Evolutionary conservation across 2,797 vertebrate genomes (phyloP), one percentile per base, ranked within the genome.

Genomic region (Triplophysa bombifrons): DNA sequence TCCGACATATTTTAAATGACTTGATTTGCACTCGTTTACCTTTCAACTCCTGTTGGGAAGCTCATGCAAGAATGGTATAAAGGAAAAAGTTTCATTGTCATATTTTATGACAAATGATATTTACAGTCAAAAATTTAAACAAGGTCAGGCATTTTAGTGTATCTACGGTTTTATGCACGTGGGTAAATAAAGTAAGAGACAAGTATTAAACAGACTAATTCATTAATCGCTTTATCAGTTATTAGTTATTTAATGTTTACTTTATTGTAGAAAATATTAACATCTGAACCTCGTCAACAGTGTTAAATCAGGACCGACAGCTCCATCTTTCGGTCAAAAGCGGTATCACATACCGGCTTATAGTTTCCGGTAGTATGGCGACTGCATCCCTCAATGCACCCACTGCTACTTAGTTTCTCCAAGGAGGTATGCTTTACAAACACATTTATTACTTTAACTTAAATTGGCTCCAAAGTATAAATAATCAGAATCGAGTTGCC

Each of bases 301-400:
- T 53, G n/a, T 20, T 12, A 48, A 58, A 17, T 19, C 8, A 17
- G 27, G 64, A 11, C 51, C 11, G 14, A 51, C 80, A 58, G 86
- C 89, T 80, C 88, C 91, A 71, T 79, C 86, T 69, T 19, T 84
- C 81, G 92, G 81, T 44, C 0, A 19, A 5, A 2, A 0, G 1
- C 17, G 13, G 3, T 44, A 84, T 4, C 70, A 65, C 88, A 84
- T 0, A 17, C 85, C 86, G 83, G 87, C 64, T 76, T 55, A 12
- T 89, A 85, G 72, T 93, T 94, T 95, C 94, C 93, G 94, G 94
- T 94, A 89, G 93, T 90, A 95, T 95, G 94, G 93, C 93, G 92
- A 90, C 92, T 83, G 84, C 85, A 87, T 85, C 80, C 84, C 80
- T 69, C 84, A 63, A 81, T 72, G 8, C 13, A 22, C 5, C 13